Evolutionary conservation across 2,888 invertebrate genomes (phyloP), one percentile per base, ranked within the genome.

Genomic region (Sialis fuliginosa): DNA sequence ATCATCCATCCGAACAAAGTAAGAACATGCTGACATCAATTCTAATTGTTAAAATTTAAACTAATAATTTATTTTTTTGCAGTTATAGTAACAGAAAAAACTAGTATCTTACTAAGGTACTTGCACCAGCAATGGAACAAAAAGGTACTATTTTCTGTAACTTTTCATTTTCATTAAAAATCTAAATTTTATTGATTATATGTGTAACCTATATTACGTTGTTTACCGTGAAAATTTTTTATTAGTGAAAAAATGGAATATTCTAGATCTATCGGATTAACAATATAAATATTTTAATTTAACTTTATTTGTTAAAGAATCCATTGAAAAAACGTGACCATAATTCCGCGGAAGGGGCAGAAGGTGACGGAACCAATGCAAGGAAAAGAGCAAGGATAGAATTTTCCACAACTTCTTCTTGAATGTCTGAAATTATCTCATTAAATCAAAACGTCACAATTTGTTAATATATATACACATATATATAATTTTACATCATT

Each of bases 41-140:
- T 30, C 10, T 42, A 10, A 22, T 42, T 5, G 13, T 34, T 44
- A 22, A 22, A 31, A 4, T 35, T 12, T 13, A 2, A 33, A 33
- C 33, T 42, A 30, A 22, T 22, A 2, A 42, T 13, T 48, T 51
- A 8, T 39, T 34, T 10, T 33, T 58, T 76, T 81, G 52, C 71
- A 85, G 89, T 92, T 56, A 95, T 95, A 61, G 92, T 92, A 40
- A 90, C 92, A 60, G 95, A 95, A 67, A 93, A 91, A 68, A 88
- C 91, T 43, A 92, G 91, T 62, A 92, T 95, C 58, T 71, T 95
- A 49, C 67, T 95, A 58, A 79, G 93, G 68, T 95, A 91, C 66
- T 74, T 95, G 52, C 92, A 93, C 58, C 90, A 92, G 59, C 90
- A 91, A 66, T 93, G 91, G 89, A 92, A 93, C 62, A 92, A 90